Evolutionary conservation across 2,113 vertebrate species (phyloP), one percentile per base, ranked within the genome.

Genomic region (Triplophysa dalaica): DNA sequence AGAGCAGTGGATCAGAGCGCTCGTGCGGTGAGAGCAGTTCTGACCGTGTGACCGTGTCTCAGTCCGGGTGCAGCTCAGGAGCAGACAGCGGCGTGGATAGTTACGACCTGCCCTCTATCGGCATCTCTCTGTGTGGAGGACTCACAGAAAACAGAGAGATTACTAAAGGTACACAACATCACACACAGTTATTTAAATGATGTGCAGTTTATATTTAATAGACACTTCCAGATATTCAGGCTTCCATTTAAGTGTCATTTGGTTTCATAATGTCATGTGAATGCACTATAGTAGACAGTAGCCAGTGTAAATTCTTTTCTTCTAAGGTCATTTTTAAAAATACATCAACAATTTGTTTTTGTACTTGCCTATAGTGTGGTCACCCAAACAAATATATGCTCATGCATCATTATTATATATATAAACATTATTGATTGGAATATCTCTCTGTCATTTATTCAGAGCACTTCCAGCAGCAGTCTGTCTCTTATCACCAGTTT

Each of bases 91-190:
- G 98, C 0, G 88, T 95, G 64, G 98, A 99, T 86, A 95, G 95
- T 89, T 93, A 93, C 81, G 96, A 98, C 86, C 86, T 97, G 87
- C 95, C 96, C 0, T 94, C 95, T 81, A 94, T 99, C 12, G 93
- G 95, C 83, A 96, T 99, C 88, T 99, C 98, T 70, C 92, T 99
- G 79, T 99, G 98, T 0, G 98, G 98, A 66, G 98, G 98, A 81
- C 96, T 99, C 75, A 92, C 88, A 0, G 95, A 98, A 81, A 95
- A 94, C 91, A 92, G 88, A 85, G 96, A 97, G 85, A 95, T 99
- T 83, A 97, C 94, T 52, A 94, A 91, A 93, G 97, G 97, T 99
- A 48, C 54, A 52, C 24, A 22, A 38, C 33, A 38, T 38, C 33
- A 38, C 33, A 38, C 33, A 38, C 33, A 38, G 4, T 29, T 29